A percentile compares a stretch with the other conserved stretches of the same genome.
phyloP scores from a whole-genome alignment of 2,113 vertebrate genomes.

The Tachysurus fulvidraco region DNA sequence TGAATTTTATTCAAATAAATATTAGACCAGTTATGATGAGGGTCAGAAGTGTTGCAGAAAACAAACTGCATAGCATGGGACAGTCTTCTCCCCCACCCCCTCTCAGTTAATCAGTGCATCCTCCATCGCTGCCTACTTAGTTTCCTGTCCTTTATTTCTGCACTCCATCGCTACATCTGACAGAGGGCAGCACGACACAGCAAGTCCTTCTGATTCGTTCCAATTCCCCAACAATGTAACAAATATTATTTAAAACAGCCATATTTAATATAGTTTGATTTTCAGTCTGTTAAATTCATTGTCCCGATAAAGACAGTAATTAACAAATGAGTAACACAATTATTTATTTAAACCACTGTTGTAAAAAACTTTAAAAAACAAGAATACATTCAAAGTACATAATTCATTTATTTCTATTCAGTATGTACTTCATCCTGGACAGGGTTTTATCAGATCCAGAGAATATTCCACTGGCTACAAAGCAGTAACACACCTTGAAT shows the following conservation, averaged over 20 bases:
- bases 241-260: neutral
- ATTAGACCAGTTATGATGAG: neutral
- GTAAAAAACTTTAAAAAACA: neutral
- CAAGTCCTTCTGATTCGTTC: neutral
- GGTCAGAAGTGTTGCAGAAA: neutral
- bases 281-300: neutral
- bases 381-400: conserved; percentile 14
- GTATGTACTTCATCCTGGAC: neutral
- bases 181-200: conserved; percentile 30
- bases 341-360: neutral
- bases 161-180: neutral
- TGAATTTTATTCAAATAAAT: neutral
- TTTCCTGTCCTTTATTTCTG: neutral
- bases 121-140: neutral
- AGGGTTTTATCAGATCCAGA: too few relatives aligned
- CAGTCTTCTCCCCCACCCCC: too few relatives aligned
- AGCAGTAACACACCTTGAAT: neutral
- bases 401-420: neutral
- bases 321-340: neutral
- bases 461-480: neutral
- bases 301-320: neutral
- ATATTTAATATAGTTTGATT: neutral
- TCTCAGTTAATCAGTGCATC: neutral
- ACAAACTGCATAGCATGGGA: neutral
- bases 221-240: neutral